Percentiles rank a stretch among this genome's conserved stretches.
Conservation (phyloP, 2,888 invertebrate genomes). For the Heliconius hortense region DNA sequence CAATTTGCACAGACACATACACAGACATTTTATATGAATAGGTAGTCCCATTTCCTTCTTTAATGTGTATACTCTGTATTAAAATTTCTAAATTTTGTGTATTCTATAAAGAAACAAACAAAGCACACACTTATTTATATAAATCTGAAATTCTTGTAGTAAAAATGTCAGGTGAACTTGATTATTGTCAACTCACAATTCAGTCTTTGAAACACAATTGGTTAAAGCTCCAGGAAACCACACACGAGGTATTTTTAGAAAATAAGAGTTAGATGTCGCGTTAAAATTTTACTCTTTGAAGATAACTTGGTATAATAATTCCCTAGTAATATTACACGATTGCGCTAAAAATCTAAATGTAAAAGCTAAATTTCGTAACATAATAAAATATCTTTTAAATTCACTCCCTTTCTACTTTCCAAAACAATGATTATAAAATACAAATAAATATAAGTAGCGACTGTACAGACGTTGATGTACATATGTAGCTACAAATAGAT, state of each 20-base stretch:
- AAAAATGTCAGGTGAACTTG: neutral
- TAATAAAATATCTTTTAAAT: neutral
- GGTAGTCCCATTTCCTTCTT: neutral
- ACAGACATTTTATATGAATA: neutral
- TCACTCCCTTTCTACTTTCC: neutral
- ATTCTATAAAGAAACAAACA: neutral
- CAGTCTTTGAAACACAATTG: constrained; percentile 8
- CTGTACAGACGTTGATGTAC: constrained; percentile 13
- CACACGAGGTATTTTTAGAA: constrained; percentile 2
- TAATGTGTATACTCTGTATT: too few species aligned
- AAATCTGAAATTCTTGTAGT: neutral
- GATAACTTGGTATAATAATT: neutral
- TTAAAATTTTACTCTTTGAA: neutral
- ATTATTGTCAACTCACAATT: neutral
- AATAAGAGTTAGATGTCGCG: neutral
- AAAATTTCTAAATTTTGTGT: too few species aligned
- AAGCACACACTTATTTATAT: neutral
- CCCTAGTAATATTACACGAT: neutral
- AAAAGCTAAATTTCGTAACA: neutral
- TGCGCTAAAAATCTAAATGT: neutral
- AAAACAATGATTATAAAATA: constrained; percentile 13
- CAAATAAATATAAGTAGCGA: constrained; percentile 17
- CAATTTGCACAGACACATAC: neutral
- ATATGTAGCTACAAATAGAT: constrained; percentile 23
- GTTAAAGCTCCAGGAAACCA: constrained; percentile 16